Evolutionary conservation across 1,140 invertebrate species (phyloP).

Genomic region (Aculops lycopersici): DNA sequence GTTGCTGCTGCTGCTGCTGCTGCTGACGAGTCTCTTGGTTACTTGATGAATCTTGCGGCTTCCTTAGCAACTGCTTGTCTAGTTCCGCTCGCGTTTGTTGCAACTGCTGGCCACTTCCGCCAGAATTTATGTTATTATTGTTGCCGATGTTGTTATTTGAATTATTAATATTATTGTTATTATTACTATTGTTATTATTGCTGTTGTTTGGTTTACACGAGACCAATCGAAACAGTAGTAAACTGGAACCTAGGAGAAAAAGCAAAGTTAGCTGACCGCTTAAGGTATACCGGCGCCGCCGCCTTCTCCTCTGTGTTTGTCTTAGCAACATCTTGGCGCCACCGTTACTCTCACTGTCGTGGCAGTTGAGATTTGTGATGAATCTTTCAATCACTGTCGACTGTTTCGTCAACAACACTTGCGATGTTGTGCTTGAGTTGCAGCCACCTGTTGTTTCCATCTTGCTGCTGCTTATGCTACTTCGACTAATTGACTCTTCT

Average conservation of each 20-base stretch:
- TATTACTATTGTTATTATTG: neutral
- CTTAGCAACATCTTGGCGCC: neutral
- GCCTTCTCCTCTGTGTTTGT: neutral
- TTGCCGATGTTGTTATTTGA: neutral
- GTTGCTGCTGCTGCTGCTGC: neutral
- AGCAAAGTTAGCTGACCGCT: neutral
- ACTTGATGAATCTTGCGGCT: too few relatives aligned
- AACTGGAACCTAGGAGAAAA: too few relatives aligned
- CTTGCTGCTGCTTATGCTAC: neutral
- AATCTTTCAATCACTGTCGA: neutral
- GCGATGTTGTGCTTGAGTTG: neutral
- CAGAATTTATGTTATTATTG: neutral
- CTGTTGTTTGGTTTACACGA: neutral
- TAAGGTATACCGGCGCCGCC: neutral
- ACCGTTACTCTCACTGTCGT: neutral
- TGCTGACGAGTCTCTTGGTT: too few relatives aligned
- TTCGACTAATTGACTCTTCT: neutral
- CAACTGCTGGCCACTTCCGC: too few relatives aligned
- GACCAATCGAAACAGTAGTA: too few relatives aligned
- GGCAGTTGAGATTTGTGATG: neutral
- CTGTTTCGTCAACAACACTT: neutral
- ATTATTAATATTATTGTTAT: neutral
- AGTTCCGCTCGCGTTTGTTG: too few relatives aligned
- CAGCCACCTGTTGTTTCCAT: neutral
- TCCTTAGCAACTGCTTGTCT: too few relatives aligned